These are phyloP conservation scores for Rhynchopsitta pachyrhyncha DNA, from an alignment of 2,113 vertebrate species.

Conservation along the genomic window DNA sequence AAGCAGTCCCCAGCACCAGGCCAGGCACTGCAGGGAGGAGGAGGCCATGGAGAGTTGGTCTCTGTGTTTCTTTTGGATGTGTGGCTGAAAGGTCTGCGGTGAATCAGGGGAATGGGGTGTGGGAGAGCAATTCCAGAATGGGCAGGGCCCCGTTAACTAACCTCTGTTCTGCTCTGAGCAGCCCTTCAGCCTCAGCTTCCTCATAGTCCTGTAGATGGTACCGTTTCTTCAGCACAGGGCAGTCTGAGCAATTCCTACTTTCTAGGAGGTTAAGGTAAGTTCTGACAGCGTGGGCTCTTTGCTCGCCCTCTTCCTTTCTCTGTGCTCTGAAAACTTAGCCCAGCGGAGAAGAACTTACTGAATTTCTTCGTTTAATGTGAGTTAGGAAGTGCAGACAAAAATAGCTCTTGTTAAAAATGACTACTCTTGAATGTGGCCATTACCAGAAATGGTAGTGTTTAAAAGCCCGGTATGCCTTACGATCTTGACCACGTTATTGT, in stretches of 20 bases:
- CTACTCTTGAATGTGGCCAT: not conserved
- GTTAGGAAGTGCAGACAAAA: not conserved
- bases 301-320: not conserved
- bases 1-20: not conserved
- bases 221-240: not conserved
- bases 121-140: not conserved
- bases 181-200: not conserved
- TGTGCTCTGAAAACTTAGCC: not conserved
- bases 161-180: not conserved
- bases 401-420: not conserved
- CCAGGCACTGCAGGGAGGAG: not conserved
- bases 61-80: not conserved
- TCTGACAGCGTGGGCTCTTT: rapidly evolving
- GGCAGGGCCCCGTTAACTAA: not conserved
- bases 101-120: not conserved
- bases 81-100: not conserved
- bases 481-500: not conserved
- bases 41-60: not conserved
- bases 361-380: not conserved
- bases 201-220: not conserved
- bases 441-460: not conserved
- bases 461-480: not conserved
- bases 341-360: not conserved
- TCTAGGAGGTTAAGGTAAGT: not conserved
- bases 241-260: not conserved